These are phyloP conservation scores for Halocynthia roretzi DNA, from an alignment of 23 tunicate genomes.

Conservation along the genomic window DNA sequence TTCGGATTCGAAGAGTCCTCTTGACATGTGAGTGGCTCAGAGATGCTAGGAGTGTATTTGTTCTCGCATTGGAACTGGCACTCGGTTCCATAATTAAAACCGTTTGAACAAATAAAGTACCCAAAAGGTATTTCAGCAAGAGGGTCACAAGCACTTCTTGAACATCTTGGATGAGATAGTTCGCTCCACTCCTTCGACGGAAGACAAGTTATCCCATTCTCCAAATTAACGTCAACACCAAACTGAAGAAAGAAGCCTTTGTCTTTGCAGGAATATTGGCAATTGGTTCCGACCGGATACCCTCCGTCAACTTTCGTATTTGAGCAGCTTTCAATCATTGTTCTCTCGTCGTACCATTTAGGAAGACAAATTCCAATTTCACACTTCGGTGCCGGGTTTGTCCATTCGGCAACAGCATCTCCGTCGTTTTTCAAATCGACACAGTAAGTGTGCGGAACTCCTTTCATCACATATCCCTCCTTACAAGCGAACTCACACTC, in stretches of 20 bases:
- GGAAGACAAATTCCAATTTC: conserved; percentile 1
- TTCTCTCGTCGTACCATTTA: conserved; percentile 5
- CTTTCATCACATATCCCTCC: conserved; percentile 15
- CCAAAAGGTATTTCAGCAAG: neutral
- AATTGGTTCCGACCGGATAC: conserved; percentile 7
- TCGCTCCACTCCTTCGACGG: conserved; percentile 13
- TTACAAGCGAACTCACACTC: conserved; percentile 11
- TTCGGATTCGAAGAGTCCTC: neutral
- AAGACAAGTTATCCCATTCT: conserved; percentile 6
- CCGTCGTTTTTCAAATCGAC: conserved; percentile 12
- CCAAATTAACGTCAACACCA: neutral
- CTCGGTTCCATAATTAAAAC: neutral
- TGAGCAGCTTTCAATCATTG: neutral
- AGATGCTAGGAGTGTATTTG: conserved; percentile 6
- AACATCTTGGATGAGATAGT: conserved; percentile 12
- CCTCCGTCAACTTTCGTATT: neutral
- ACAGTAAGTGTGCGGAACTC: neutral
- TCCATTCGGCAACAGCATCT: conserved; percentile 12
- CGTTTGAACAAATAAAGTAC: neutral
- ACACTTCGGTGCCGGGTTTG: conserved; percentile 2
- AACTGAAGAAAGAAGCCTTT: neutral
- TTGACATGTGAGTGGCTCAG: conserved; percentile 7
- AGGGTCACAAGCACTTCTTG: conserved; percentile 3
- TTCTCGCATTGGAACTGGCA: conserved; percentile 9
- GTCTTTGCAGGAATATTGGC: conserved; percentile 1